phyloP scores from a whole-genome alignment of 2,888 invertebrate genomes.

The Drepanosiphum platanoidis region DNA sequence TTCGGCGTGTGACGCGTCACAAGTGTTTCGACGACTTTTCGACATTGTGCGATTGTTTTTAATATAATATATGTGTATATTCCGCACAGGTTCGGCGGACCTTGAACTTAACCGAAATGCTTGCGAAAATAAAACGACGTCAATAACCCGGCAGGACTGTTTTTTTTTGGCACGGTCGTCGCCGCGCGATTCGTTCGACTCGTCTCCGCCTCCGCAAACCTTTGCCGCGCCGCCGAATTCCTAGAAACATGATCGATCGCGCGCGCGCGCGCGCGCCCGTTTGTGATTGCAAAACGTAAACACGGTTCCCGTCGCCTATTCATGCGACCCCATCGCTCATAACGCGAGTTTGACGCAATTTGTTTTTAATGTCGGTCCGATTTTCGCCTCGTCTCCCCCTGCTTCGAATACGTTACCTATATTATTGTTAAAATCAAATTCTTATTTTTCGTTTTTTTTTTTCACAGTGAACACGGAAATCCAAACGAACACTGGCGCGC shows the following conservation, averaged over 20 bases:
- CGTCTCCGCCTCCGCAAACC: neutral
- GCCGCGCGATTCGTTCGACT: neutral
- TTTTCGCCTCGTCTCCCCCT: neutral
- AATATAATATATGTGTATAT: no score
- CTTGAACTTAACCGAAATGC: conserved; percentile 38
- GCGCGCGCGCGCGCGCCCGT: neutral
- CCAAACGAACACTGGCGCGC: neutral
- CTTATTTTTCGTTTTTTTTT: neutral
- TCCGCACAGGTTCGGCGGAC: neutral
- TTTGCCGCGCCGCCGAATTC: neutral
- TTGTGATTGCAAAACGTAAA: neutral
- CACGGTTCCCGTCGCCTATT: neutral
- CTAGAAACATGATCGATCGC: neutral
- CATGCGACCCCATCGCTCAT: neutral
- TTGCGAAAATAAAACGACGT: conserved; percentile 14
- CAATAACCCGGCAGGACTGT: neutral
- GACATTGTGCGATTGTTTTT: no score
- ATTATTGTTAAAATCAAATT: neutral
- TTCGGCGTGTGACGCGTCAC: no score
- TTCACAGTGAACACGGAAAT: neutral
- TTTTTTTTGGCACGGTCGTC: conserved; percentile 2
- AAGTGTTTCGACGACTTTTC: no score
- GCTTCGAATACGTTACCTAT: no score
- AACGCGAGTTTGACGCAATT: neutral
- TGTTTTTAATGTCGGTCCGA: neutral